Evolutionary conservation across 2,113 vertebrate genomes (phyloP).

Genomic region (Anolis carolinensis): DNA sequence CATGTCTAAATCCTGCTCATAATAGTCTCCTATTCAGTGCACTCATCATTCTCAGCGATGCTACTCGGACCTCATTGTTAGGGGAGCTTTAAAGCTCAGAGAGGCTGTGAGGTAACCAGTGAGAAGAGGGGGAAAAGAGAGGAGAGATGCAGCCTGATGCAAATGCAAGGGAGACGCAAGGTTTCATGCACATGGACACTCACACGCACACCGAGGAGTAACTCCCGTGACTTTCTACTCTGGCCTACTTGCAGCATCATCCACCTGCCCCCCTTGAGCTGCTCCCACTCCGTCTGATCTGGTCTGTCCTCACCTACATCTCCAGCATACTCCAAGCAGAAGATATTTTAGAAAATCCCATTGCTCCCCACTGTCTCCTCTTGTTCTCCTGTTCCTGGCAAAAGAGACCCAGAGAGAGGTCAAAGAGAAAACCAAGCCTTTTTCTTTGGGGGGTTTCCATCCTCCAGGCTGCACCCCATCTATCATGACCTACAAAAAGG

Average conservation of each 20-base stretch:
- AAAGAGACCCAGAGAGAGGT: neutral
- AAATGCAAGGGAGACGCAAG: neutral
- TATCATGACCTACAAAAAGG: slow-evolving; percentile 49
- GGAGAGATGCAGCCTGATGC: slow-evolving; percentile 51
- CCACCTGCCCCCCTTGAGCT: slow-evolving; percentile 11
- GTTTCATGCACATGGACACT: neutral
- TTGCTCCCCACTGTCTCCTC: neutral
- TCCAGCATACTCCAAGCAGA: slow-evolving; percentile 11
- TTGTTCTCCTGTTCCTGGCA: neutral
- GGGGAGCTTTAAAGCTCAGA: slow-evolving; percentile 76
- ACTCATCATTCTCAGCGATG: slow-evolving; percentile 60
- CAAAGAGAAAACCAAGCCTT: slow-evolving; percentile 1
- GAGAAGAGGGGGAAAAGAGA: slow-evolving; percentile 62
- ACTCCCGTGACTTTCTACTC: slow-evolving; percentile 30
- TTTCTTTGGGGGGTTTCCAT: slow-evolving; percentile 21
- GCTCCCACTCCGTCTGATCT: slow-evolving; percentile 28
- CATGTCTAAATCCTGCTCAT: slow-evolving; percentile 72
- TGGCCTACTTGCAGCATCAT: slow-evolving; percentile 34
- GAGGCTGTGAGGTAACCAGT: slow-evolving; percentile 57
- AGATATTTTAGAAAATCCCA: slow-evolving; percentile 32
- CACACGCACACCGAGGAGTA: neutral
- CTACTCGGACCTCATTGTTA: slow-evolving; percentile 69
- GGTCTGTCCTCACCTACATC: slow-evolving; percentile 45
- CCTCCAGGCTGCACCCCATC: slow-evolving; percentile 44
- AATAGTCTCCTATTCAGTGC: slow-evolving; percentile 66